phyloP scores from a whole-genome alignment of 2,888 invertebrate species.

The Dolichopus griseipennis region DNA sequence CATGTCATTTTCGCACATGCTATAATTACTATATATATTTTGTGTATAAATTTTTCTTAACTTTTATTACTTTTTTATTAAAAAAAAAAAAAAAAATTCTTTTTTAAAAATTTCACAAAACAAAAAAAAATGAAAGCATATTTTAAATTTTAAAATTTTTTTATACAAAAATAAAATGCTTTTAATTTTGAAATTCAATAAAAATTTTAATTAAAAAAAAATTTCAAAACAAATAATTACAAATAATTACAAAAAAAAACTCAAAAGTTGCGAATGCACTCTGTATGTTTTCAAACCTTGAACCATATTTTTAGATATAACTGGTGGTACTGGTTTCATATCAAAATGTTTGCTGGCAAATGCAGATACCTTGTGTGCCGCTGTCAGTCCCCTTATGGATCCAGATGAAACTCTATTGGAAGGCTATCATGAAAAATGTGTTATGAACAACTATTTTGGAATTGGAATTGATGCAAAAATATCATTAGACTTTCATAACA shows the following conservation, averaged over 20 bases:
- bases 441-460: conserved; percentile 99
- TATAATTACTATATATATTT: not conserved
- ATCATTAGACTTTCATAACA: conserved; percentile 92
- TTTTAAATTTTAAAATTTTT: no score
- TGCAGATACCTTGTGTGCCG: conserved; percentile 91
- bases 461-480: conserved; percentile 98
- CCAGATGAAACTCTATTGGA: conserved; percentile 80
- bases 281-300: conserved; percentile 9
- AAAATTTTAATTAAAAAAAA: not conserved
- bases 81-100: no score
- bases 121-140: not conserved
- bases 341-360: conserved; percentile 92
- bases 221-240: not conserved
- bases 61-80: conserved; percentile 1
- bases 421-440: conserved; percentile 86
- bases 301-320: conserved; percentile 25
- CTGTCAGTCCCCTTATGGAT: conserved; percentile 92
- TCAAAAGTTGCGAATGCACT: conserved; percentile 12
- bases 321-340: conserved; percentile 74
- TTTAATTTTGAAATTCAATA: no score
- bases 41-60: no score
- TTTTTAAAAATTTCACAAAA: not conserved
- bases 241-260: not conserved
- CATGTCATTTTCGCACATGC: conserved; percentile 4
- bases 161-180: no score